Percentiles rank a stretch among this genome's conserved stretches.
phyloP scores from a whole-genome alignment of 2,797 vertebrate genomes.

The Caiman crocodilus region DNA sequence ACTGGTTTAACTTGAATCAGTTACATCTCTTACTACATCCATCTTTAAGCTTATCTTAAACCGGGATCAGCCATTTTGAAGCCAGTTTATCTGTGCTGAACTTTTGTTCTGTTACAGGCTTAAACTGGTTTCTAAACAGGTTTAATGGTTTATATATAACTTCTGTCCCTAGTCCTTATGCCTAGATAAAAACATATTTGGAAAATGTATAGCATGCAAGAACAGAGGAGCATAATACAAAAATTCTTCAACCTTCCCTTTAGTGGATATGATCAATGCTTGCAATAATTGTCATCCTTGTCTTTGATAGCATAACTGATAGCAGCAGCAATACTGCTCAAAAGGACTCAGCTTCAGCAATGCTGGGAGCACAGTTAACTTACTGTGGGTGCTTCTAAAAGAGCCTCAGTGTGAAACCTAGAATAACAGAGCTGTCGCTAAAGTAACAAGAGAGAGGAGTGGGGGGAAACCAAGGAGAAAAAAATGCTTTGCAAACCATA shows the following conservation, averaged over 20 bases:
- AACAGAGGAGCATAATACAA: neutral
- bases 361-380: neutral
- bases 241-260: neutral
- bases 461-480: constrained; percentile 60
- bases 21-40: too few species aligned
- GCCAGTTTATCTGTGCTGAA: too few species aligned
- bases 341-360: neutral
- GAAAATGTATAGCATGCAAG: neutral
- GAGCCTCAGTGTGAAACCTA: constrained; percentile 43
- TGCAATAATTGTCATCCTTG: neutral
- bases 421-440: constrained; percentile 43
- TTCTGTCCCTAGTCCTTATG: neutral
- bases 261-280: neutral
- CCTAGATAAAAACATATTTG: neutral
- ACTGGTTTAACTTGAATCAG: too few species aligned
- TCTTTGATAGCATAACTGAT: neutral
- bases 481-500: constrained; percentile 52
- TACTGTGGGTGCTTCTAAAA: neutral
- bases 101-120: too few species aligned
- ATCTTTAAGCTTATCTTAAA: too few species aligned
- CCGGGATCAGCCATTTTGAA: too few species aligned
- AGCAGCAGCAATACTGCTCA: neutral
- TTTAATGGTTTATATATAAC: neutral
- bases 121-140: too few species aligned
- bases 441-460: neutral